phyloP scores from a whole-genome alignment of 2,113 vertebrate genomes.

The Grammomys surdaster region DNA sequence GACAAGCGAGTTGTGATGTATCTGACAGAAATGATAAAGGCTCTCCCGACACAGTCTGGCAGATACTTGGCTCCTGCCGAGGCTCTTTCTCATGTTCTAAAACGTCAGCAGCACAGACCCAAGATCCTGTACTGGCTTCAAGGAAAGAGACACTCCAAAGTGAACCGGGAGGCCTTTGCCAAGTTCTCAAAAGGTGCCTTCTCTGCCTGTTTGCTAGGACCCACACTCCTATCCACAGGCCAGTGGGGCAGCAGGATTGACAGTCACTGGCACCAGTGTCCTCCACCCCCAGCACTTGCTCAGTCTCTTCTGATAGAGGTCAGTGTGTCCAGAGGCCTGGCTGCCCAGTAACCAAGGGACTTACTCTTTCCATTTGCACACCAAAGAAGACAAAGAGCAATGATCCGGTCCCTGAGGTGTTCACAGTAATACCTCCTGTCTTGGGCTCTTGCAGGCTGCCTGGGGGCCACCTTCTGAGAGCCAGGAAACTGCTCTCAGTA shows the following conservation, averaged over 20 bases:
- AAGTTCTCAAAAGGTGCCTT: constrained; percentile 79
- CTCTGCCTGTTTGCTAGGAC: constrained; percentile 51
- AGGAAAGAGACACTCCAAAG: constrained; percentile 79
- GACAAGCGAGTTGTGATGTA: constrained; percentile 97
- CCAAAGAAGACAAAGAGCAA: neutral
- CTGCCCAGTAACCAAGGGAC: no score
- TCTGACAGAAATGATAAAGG: constrained; percentile 97
- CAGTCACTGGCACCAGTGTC: accelerated
- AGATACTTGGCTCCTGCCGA: constrained; percentile 89
- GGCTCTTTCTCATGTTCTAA: constrained; percentile 86
- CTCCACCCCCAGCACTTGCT: neutral
- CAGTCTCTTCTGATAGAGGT: neutral
- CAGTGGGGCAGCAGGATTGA: accelerated
- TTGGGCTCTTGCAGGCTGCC: neutral
- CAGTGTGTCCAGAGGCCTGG: neutral
- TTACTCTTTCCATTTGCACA: neutral
- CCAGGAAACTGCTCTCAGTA: neutral
- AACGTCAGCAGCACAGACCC: constrained; percentile 89
- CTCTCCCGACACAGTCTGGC: constrained; percentile 94
- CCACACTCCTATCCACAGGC: neutral
- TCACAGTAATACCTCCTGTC: neutral
- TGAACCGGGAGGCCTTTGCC: constrained; percentile 72
- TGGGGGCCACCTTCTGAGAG: neutral
- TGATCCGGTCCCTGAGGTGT: neutral
- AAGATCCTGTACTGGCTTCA: constrained; percentile 85